phyloP scores from a whole-genome alignment of 1,140 invertebrate genomes.

The Fopius arisanus region DNA sequence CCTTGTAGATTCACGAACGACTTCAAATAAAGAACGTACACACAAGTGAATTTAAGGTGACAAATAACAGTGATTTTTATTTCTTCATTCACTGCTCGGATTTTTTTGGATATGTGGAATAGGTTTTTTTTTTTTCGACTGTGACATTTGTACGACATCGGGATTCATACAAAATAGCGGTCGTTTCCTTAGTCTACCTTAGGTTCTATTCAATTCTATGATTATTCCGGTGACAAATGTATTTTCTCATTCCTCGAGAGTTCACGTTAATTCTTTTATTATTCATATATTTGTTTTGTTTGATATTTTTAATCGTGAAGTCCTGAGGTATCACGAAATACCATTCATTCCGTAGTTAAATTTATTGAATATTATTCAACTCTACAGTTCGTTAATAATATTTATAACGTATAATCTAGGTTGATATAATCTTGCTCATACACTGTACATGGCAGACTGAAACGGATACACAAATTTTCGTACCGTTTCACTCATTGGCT shows the following conservation, averaged over 20 bases:
- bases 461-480: neutral
- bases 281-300: neutral
- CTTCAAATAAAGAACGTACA: constrained; percentile 61
- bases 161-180: constrained; percentile 63
- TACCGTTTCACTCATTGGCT: constrained; percentile 21
- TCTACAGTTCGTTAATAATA: constrained; percentile 57
- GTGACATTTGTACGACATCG: constrained; percentile 59
- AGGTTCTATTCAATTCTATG: constrained; percentile 46
- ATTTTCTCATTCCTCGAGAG: constrained; percentile 19
- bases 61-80: constrained; percentile 18
- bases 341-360: constrained; percentile 15
- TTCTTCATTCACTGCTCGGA: neutral
- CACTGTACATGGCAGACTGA: constrained; percentile 53
- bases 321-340: neutral
- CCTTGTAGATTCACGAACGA: constrained; percentile 39
- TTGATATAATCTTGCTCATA: constrained; percentile 48
- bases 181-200: constrained; percentile 52
- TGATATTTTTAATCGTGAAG: neutral
- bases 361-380: constrained; percentile 53
- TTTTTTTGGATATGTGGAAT: constrained; percentile 20
- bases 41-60: constrained; percentile 45
- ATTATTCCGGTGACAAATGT: constrained; percentile 19
- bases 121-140: constrained; percentile 47
- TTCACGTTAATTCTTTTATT: neutral
- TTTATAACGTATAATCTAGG: constrained; percentile 56